Percentiles rank a stretch among this genome's conserved stretches.
Conservation (phyloP, 2,888 invertebrate genomes). For the Caenorhabditis doughertyi region DNA sequence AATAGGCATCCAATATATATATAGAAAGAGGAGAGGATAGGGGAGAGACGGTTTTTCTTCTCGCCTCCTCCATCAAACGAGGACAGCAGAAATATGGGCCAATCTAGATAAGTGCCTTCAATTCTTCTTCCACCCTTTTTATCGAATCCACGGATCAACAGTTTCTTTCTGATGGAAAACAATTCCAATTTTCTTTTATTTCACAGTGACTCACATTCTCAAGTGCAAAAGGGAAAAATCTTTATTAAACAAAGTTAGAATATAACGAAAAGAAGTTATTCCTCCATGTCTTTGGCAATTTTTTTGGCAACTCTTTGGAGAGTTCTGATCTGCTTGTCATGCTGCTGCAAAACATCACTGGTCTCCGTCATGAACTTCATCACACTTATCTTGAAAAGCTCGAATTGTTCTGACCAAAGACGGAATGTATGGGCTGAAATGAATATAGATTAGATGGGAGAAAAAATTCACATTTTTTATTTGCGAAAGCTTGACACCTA, state of each 20-base stretch:
- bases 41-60: conserved; percentile 1
- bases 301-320: conserved; percentile 49
- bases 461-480: too few relatives aligned
- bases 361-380: conserved; percentile 54
- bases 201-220: background rate
- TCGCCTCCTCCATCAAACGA: background rate
- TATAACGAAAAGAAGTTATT: background rate
- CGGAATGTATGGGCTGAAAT: conserved; percentile 57
- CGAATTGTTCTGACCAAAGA: conserved; percentile 52
- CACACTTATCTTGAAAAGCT: conserved; percentile 52
- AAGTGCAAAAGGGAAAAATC: background rate
- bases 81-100: conserved; percentile 45
- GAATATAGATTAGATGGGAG: background rate
- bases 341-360: conserved; percentile 40
- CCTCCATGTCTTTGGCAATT: conserved; percentile 33
- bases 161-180: conserved; percentile 6
- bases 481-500: too few relatives aligned
- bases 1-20: background rate
- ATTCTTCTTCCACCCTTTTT: background rate
- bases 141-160: conserved; percentile 25
- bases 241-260: background rate
- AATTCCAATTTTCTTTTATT: background rate
- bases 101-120: conserved; percentile 56
- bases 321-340: conserved; percentile 52
- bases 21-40: too few relatives aligned